Evolutionary conservation across 64 coral and sea anemone species (phyloP).

Genomic region (Pocillopora verrucosa): DNA sequence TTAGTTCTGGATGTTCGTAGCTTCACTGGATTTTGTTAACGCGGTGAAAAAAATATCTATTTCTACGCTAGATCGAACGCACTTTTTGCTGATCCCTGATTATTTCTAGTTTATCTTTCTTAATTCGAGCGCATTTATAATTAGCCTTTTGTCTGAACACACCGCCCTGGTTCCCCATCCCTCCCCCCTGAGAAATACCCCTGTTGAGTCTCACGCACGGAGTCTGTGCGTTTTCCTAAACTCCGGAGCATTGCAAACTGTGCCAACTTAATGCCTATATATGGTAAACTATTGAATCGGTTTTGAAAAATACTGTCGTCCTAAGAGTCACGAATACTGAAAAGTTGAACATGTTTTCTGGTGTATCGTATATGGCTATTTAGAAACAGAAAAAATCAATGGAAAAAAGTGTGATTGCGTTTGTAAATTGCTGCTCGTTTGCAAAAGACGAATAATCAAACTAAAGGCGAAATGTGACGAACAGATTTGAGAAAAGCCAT

Average conservation of each 20-base stretch:
- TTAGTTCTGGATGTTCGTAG: no score
- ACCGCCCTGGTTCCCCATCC: neutral
- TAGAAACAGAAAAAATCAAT: neutral
- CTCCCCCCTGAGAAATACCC: neutral
- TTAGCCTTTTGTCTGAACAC: no score
- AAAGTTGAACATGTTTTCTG: neutral
- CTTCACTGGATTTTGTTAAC: no score
- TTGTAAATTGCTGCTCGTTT: neutral
- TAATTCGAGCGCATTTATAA: no score
- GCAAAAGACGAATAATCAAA: neutral
- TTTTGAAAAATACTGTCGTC: neutral
- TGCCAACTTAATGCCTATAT: neutral
- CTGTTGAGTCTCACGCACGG: no score
- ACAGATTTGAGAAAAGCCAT: conserved; percentile 2
- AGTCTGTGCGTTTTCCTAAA: no score
- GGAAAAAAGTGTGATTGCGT: neutral
- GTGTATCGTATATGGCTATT: neutral
- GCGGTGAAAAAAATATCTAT: no score
- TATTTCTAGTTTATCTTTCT: no score
- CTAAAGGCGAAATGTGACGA: neutral
- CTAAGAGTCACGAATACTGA: neutral
- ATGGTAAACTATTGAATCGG: conserved; percentile 6
- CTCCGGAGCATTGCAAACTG: neutral
- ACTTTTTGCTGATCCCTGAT: no score
- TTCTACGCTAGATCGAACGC: no score